Conservation (phyloP, 2,113 vertebrate species). For the Alectura lathami region DNA sequence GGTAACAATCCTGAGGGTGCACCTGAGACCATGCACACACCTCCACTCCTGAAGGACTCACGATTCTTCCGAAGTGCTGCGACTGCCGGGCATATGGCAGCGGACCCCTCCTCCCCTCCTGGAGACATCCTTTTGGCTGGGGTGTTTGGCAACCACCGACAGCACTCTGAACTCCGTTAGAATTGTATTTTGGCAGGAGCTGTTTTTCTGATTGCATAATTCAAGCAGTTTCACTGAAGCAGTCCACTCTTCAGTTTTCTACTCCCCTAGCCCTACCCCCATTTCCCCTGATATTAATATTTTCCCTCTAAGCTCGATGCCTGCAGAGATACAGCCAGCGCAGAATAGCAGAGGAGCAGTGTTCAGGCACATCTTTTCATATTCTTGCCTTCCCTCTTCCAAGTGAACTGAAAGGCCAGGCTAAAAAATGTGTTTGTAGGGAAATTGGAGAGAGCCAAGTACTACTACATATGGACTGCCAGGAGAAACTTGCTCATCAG, state of each 20-base stretch:
- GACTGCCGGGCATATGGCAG: conserved; percentile 5
- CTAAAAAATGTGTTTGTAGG: neutral
- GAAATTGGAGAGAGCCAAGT: neutral
- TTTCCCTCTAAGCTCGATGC: neutral
- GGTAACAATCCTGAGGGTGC: neutral
- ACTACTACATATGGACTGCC: neutral
- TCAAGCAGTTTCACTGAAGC: conserved; percentile 27
- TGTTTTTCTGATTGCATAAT: conserved; percentile 50
- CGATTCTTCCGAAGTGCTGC: neutral
- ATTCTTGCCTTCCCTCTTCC: neutral
- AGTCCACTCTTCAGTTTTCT: neutral
- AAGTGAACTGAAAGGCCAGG: neutral
- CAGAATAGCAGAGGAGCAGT: neutral
- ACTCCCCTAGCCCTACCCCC: neutral
- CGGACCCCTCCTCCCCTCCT: neutral
- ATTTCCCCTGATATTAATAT: neutral
- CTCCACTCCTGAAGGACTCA: neutral
- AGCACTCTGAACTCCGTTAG: conserved; percentile 7
- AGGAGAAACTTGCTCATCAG: neutral
- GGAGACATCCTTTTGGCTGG: conserved; percentile 50
- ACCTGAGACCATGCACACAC: neutral
- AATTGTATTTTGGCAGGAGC: conserved; percentile 28
- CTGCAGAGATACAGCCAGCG: neutral
- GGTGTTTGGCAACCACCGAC: conserved; percentile 50
- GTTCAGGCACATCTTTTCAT: neutral